Conservation (phyloP, 2,113 vertebrate species). For the Semnornis frantzii region DNA sequence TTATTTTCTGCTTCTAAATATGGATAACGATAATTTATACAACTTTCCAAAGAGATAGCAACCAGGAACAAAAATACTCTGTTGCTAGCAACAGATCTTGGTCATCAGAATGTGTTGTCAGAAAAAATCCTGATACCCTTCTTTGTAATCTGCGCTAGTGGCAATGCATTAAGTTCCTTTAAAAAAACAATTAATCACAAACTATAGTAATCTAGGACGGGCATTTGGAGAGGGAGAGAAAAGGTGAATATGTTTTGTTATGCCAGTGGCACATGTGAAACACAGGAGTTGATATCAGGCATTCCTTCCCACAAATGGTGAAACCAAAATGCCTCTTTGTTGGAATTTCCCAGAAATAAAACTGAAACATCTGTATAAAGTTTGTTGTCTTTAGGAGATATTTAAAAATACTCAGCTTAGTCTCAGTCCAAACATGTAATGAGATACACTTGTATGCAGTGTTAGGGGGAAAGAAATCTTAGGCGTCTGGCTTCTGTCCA, state of each 20-base stretch:
- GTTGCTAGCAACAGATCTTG: conserved; percentile 35
- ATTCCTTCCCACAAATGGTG: not conserved
- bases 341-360: not conserved
- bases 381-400: not conserved
- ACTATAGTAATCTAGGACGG: not conserved
- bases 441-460: not conserved
- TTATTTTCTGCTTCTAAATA: conserved; percentile 44
- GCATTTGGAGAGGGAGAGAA: not conserved
- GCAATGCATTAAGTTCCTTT: not conserved
- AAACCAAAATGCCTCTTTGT: not conserved
- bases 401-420: conserved; percentile 16
- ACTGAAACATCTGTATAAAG: not conserved
- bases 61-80: conserved; percentile 8
- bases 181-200: not conserved
- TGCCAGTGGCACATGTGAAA: not conserved
- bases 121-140: not conserved
- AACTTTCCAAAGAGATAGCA: conserved; percentile 29
- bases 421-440: not conserved
- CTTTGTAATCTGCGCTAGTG: not conserved
- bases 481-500: not conserved
- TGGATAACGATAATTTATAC: conserved; percentile 29
- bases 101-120: not conserved
- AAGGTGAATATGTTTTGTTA: not conserved
- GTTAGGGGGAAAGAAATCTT: not conserved
- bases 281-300: not conserved